Base-by-base conservation (phyloP, 1,140 invertebrate genomes). In the Eriosoma lanigerum region DNA sequence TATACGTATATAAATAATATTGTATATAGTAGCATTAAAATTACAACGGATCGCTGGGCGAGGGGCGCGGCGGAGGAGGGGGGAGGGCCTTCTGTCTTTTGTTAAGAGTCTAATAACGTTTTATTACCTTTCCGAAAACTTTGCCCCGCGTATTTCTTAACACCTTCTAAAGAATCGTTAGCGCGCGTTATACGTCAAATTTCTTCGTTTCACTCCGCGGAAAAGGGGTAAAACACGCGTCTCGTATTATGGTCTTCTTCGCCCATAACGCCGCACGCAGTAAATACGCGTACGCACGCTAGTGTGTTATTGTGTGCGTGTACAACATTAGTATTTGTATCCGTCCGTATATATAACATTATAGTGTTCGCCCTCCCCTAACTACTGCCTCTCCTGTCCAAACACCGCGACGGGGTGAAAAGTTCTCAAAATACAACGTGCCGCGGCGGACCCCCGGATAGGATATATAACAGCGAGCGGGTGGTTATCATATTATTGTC, bases 111-210 rank as follows among this genome's bases (percentile, higher is more conserved):
- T 76, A 76, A 76, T 76, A 76, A 76, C 73, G 32, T 76, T 76
- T 76, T 76, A 76, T 76, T 76, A 76, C 73, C 73, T 76, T 68
- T 76, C 29, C 73, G 52, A 58, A 76, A 76, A 76, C 50, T 58
- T 58, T 76, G 54, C 52, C 26, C 50, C 32, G 29, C 29, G n/a
- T 76, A 58, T 58, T 38, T 76, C 73, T 76, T 76, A 76, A 76
- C 73, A 76, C 73, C 52, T 76, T 58, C 73, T 76, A 76, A 76
- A 76, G 73, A 76, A 76, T 76, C 73, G 73, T 76, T 76, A 76
- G 73, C 73, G 38, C 21, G 46, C 46, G 60, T 62, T 38, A 38
- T 76, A 76, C 73, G 73, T 76, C 54, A 76, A 52, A 58, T 76
- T 76, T 76, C 73, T 58, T 76, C 50, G 44, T 76, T 58, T 58